A percentile compares a stretch with the other conserved stretches of the same genome.
Conservation (phyloP, 2,113 vertebrate species). For the Atlantisia rogersi region DNA sequence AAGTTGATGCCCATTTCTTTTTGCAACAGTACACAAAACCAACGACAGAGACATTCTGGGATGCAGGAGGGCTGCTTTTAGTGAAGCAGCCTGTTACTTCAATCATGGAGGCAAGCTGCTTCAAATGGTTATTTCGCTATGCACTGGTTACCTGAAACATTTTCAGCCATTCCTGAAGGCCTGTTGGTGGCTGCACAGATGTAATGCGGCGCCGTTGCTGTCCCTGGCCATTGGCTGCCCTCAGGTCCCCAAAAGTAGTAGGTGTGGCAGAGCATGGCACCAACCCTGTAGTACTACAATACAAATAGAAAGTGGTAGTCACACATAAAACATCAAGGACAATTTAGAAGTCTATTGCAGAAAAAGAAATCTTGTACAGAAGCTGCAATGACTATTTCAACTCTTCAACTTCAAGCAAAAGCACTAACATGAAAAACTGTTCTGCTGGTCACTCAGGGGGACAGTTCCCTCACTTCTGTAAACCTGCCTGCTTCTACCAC, state of each 20-base stretch:
- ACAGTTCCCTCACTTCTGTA: background rate
- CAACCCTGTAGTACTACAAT: slow-evolving; percentile 90
- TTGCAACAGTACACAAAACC: background rate
- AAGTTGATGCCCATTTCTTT: background rate
- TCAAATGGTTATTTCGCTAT: background rate
- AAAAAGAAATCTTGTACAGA: background rate
- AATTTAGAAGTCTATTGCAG: background rate
- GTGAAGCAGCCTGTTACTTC: background rate
- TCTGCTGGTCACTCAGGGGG: background rate
- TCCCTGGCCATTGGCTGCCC: slow-evolving; percentile 96
- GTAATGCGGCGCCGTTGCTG: slow-evolving; percentile 95
- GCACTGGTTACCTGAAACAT: slow-evolving; percentile 92
- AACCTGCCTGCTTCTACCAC: background rate
- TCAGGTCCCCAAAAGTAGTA: slow-evolving; percentile 96
- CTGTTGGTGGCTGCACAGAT: slow-evolving; percentile 93
- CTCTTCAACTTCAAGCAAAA: background rate
- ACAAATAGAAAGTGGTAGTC: background rate
- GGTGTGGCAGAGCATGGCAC: slow-evolving; percentile 96
- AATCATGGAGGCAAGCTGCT: background rate
- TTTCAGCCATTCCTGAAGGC: slow-evolving; percentile 98
- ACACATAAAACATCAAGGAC: background rate
- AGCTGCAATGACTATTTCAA: background rate
- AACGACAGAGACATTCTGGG: background rate
- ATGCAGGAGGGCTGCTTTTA: background rate
- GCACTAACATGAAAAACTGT: background rate